Percentiles rank a stretch among this genome's conserved stretches.
phyloP scores from a whole-genome alignment of 92 coral and sea anemone genomes.

The Phymanthus crucifer region DNA sequence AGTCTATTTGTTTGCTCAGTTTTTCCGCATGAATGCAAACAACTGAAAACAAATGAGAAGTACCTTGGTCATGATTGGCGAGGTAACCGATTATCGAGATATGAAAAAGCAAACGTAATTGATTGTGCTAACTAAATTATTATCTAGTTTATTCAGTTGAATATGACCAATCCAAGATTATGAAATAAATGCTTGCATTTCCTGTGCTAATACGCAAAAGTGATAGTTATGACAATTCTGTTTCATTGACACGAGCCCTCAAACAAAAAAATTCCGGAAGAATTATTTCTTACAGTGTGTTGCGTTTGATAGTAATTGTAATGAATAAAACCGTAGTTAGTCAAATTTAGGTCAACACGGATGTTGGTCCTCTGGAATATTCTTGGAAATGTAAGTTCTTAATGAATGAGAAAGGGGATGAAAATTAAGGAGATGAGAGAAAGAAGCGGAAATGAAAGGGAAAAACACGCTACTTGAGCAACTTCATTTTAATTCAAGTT shows the following conservation, averaged over 20 bases:
- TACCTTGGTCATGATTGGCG: too few species aligned
- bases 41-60: too few species aligned
- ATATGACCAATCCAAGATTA: background rate
- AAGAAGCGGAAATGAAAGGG: background rate
- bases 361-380: background rate
- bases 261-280: background rate
- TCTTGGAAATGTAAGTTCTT: background rate
- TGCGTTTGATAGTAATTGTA: background rate
- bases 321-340: background rate
- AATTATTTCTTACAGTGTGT: background rate
- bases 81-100: too few species aligned
- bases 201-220: background rate
- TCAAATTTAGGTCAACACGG: background rate
- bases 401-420: background rate
- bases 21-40: too few species aligned
- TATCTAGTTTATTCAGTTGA: too few species aligned
- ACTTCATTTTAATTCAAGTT: background rate
- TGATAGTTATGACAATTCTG: background rate
- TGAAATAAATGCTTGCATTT: background rate
- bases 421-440: background rate
- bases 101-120: too few species aligned
- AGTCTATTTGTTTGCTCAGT: too few species aligned
- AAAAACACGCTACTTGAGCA: background rate
- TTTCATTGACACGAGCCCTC: background rate
- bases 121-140: too few species aligned